Percentiles rank a stretch among this genome's conserved stretches.
Conservation (phyloP, 2,797 vertebrate genomes). For the Chrosomus eos region DNA sequence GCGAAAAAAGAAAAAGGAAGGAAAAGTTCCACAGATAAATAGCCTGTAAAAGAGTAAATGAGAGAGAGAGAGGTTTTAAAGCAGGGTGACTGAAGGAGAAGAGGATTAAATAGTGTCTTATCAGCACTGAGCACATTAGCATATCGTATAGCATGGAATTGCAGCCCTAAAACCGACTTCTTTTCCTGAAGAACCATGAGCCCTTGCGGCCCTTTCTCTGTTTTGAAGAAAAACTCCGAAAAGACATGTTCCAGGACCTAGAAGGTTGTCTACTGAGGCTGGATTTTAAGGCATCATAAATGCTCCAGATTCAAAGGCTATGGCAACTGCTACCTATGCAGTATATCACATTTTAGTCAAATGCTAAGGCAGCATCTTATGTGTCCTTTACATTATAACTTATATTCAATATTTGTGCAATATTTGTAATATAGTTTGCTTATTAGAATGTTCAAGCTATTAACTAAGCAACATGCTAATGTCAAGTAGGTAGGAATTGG, state of each 20-base stretch:
- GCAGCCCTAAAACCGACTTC: slow-evolving; percentile 74
- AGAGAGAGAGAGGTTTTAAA: slow-evolving; percentile 35
- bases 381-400: not conserved
- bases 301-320: not conserved
- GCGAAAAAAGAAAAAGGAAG: slow-evolving; percentile 38
- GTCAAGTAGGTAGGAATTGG: too few species aligned
- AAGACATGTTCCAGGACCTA: slow-evolving; percentile 38
- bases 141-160: slow-evolving; percentile 79
- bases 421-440: not conserved
- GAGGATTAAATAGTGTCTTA: slow-evolving; percentile 82
- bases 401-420: not conserved
- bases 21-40: slow-evolving; percentile 48
- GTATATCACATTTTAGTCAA: not conserved
- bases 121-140: slow-evolving; percentile 80
- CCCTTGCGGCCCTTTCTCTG: slow-evolving; percentile 74
- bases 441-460: not conserved
- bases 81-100: slow-evolving; percentile 63
- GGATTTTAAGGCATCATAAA: slow-evolving; percentile 18
- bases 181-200: slow-evolving; percentile 75
- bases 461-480: not conserved
- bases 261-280: not conserved
- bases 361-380: not conserved
- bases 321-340: not conserved
- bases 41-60: slow-evolving; percentile 40
- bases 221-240: slow-evolving; percentile 69